Conservation (phyloP, 2,113 vertebrate species). For the Neogale vison region DNA sequence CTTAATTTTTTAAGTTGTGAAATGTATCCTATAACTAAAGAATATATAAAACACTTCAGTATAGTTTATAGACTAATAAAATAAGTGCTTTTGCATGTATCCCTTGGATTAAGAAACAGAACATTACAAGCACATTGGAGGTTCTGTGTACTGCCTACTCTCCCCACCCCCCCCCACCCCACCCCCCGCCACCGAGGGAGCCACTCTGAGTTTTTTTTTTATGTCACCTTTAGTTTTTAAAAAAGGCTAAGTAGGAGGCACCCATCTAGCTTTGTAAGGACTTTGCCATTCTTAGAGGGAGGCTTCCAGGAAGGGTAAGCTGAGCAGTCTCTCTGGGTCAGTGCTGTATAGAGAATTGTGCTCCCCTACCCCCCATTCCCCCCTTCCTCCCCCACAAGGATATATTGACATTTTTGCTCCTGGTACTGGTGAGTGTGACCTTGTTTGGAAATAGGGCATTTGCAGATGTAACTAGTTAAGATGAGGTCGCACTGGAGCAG, state of each 20-base stretch:
- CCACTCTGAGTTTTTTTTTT: not conserved
- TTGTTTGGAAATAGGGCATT: not conserved
- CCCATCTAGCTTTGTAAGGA: not conserved
- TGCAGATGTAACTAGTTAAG: not conserved
- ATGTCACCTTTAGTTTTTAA: not conserved
- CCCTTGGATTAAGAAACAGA: not conserved
- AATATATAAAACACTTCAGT: not conserved
- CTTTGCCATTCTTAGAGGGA: not conserved
- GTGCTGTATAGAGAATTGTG: not conserved
- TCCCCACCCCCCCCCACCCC: fast-evolving
- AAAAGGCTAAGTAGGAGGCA: not conserved
- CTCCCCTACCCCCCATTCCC: not conserved
- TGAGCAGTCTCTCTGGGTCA: not conserved
- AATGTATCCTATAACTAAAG: not conserved
- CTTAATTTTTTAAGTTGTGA: conserved; percentile 17
- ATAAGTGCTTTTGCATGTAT: not conserved
- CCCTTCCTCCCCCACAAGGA: not conserved
- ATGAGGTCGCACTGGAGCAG: not conserved
- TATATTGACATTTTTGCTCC: not conserved
- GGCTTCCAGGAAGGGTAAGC: not conserved
- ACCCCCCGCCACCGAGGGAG: fast-evolving
- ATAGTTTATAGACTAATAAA: not conserved
- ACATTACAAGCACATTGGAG: not conserved
- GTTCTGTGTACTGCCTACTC: not conserved
- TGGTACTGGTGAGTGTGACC: not conserved